Evolutionary conservation across 2,113 vertebrate genomes (phyloP).

Genomic region (Sisor rabdophorus): DNA sequence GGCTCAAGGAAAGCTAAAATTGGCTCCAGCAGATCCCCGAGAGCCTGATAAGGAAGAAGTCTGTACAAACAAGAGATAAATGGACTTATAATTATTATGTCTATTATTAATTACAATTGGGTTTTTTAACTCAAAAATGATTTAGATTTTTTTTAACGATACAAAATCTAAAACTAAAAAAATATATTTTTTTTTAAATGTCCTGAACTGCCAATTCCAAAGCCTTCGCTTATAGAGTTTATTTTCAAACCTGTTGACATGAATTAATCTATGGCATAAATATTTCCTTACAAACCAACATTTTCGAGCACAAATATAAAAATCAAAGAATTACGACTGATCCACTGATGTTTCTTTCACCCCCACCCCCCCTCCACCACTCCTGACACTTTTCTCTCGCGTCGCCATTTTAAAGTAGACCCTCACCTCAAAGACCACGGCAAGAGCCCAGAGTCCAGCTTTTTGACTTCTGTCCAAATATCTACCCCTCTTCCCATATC

Average conservation of each 20-base stretch:
- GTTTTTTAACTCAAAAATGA: too few species aligned
- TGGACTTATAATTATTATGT: too few species aligned
- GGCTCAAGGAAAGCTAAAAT: too few species aligned
- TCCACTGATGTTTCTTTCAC: not conserved
- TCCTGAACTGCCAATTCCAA: not conserved
- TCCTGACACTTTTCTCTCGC: not conserved
- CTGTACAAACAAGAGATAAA: too few species aligned
- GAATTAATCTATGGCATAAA: not conserved
- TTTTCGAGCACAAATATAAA: not conserved
- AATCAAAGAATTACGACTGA: not conserved
- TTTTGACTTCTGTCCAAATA: conserved; percentile 8
- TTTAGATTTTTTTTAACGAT: not conserved
- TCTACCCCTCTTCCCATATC: not conserved
- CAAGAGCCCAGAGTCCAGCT: conserved; percentile 8
- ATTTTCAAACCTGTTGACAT: not conserved
- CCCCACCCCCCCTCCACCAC: too few species aligned
- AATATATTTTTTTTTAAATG: too few species aligned
- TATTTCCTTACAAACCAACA: not conserved
- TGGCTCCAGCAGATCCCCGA: too few species aligned
- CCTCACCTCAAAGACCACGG: not conserved
- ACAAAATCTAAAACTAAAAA: not conserved
- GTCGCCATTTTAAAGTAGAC: not conserved
- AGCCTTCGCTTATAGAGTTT: too few species aligned
- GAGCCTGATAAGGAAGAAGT: too few species aligned
- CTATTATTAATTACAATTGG: too few species aligned